phyloP scores from a whole-genome alignment of 1,140 invertebrate species.

The Holotrichia oblita region DNA sequence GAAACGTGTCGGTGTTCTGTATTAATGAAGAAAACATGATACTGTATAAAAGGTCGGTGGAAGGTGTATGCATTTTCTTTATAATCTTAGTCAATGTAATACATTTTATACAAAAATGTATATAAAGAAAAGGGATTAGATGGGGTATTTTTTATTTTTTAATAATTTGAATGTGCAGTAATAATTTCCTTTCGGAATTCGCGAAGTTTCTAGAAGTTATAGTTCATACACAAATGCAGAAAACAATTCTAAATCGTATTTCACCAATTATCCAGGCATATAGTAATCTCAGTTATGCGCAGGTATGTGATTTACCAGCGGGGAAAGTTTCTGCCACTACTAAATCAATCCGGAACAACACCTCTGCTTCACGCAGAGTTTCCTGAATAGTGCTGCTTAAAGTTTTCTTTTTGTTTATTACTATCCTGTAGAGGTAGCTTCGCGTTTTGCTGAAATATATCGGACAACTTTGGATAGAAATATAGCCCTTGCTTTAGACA shows the following conservation, averaged over 20 bases:
- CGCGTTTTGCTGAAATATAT: not conserved
- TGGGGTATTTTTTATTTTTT: no score
- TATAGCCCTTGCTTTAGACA: not conserved
- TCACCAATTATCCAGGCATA: not conserved
- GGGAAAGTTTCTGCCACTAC: not conserved
- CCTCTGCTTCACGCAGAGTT: not conserved
- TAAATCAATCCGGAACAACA: not conserved
- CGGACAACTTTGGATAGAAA: not conserved
- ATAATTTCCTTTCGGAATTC: no score
- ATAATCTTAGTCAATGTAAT: no score
- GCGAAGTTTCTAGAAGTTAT: not conserved
- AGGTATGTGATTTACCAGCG: not conserved
- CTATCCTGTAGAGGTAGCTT: not conserved
- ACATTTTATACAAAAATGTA: no score
- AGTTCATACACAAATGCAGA: not conserved
- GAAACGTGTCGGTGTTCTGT: no score
- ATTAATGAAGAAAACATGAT: no score
- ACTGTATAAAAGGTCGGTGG: no score
- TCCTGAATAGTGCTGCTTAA: not conserved
- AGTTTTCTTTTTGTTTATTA: slow-evolving; percentile 6
- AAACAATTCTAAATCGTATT: slow-evolving; percentile 1
- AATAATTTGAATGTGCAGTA: no score
- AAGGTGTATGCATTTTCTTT: no score
- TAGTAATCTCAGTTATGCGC: not conserved
- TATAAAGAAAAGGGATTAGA: no score